Evolutionary conservation across 2,888 invertebrate species (phyloP), one percentile per base, ranked within the genome.

Genomic region (Drosophila mimica): DNA sequence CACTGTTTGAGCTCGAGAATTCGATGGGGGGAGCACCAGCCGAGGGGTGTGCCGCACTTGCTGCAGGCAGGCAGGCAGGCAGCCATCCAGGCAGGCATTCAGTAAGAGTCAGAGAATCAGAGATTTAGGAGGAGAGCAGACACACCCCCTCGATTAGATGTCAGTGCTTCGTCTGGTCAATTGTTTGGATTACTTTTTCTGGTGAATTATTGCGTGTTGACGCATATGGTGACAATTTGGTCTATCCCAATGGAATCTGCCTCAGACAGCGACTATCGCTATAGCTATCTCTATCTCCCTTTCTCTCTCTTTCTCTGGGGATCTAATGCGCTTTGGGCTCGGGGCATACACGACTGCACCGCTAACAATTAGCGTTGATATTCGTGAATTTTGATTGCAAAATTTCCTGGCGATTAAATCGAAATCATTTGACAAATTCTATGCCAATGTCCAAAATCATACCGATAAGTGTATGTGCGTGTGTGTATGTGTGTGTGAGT

Each of bases 131-230:
- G 69, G 66, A 66, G 53, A 61, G 65, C 78, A 76, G 74, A 72
- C 84, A 83, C 90, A 85, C 92, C 92, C 91, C 76, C 79, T 74
- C 85, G 80, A 92, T 92, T 89, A 90, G 83, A 63, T 61, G 68
- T 48, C 57, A 68, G 40, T 68, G 79, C 79, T 81, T 79, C 79
- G 82, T 82, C 81, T 87, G 92, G 92, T 90, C 92, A 92, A 93
- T 93, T 92, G 92, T 92, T 92, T 92, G 91, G 91, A 92, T 92
- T 93, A 92, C 92, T 92, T 91, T 92, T 92, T 90, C 91, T 92
- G 92, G 93, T 93, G 92, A 93, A 91, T 93, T 93, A 93, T 93
- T 93, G 93, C 93, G 92, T 93, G 93, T 93, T 93, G 92, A 92
- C 93, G 93, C 93, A 93, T 93, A 93, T 93, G 93, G 93, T 93